Percentiles rank a stretch among this genome's conserved stretches.
Conservation (phyloP, 1,140 invertebrate species). For the Acromyrmex heyeri region DNA sequence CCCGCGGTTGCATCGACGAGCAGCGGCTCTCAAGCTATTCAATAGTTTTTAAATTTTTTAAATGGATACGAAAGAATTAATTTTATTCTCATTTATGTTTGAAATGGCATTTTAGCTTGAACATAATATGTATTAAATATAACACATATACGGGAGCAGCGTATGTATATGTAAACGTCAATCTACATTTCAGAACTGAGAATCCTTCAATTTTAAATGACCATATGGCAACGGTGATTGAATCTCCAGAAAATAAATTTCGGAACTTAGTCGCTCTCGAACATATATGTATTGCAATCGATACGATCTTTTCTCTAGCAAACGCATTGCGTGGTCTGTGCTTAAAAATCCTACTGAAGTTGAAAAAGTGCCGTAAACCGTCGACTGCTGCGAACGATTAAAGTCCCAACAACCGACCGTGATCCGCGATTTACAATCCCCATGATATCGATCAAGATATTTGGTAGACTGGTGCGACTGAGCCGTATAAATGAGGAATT, state of each 20-base stretch:
- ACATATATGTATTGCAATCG: constrained; percentile 21
- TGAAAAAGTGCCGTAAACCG: constrained; percentile 16
- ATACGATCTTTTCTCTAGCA: constrained; percentile 36
- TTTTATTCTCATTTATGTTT: constrained; percentile 19
- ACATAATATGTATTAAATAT: background rate
- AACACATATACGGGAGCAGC: background rate
- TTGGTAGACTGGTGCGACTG: constrained; percentile 13
- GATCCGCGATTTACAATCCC: constrained; percentile 71
- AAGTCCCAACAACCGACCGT: constrained; percentile 23
- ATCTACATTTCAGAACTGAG: background rate
- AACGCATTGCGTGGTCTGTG: constrained; percentile 7
- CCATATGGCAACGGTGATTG: constrained; percentile 23
- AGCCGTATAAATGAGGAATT: constrained; percentile 56
- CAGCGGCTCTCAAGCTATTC: constrained; percentile 51
- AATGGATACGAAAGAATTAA: background rate
- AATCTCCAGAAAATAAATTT: constrained; percentile 31
- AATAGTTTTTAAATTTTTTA: background rate
- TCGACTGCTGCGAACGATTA: constrained; percentile 30
- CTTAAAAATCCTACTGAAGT: constrained; percentile 25
- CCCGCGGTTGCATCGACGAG: constrained; percentile 59
- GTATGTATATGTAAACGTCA: too few species aligned
- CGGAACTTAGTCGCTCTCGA: constrained; percentile 15
- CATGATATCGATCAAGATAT: constrained; percentile 74
- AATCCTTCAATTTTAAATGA: constrained; percentile 14
- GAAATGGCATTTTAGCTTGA: background rate